Base-by-base conservation (phyloP, 1,140 invertebrate genomes). In the Phenacoccus solenopsis region DNA sequence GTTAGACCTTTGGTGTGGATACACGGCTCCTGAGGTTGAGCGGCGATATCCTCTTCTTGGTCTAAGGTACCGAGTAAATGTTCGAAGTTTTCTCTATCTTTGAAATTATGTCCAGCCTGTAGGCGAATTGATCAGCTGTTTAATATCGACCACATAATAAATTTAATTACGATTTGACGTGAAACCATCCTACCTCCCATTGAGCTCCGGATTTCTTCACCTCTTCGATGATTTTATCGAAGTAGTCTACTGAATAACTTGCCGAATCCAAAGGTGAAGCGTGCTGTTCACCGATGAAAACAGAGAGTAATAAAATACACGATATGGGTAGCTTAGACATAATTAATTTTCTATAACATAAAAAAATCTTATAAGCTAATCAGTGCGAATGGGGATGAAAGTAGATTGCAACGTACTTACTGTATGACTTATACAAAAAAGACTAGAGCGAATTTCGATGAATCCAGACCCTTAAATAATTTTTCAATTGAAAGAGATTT, bases 31-130 rank as follows among this genome's bases (percentile, higher is more conserved):
- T 64, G 12, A 25, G 5, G 3, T 64, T 64, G 10, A 4, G 5
- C 3, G 4, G 3, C 59, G 4, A 9, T 9, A 64, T 64, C 21
- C 3, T 25, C 21, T 24, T 13, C 10, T 2, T 20, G 25, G 16
- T 64, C 21, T 64, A 25, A 24, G 2, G 22, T 16, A 27, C 59
- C 20, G 9, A 64, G 22, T 16, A 64, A 27, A 10, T 64, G 21
- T 4, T 24, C 20, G 25, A 64, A 64, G 9, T 64, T 10, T 24
- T 64, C 59, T 20, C 13, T 16, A 9, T 64, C 59, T 24, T 64
- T 22, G 22, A 64, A 64, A 64, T 64, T 64, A 22, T 64, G 59
- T 4, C 59, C 59, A 24, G 59, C 13, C 59, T 64, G 38, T 49
- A n/a, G n/a, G n/a, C n/a, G n/a, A n/a, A n/a, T n/a, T n/a, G n/a